Evolutionary conservation across 2,888 invertebrate genomes (phyloP).

Genomic region (Polydesmus complanatus): DNA sequence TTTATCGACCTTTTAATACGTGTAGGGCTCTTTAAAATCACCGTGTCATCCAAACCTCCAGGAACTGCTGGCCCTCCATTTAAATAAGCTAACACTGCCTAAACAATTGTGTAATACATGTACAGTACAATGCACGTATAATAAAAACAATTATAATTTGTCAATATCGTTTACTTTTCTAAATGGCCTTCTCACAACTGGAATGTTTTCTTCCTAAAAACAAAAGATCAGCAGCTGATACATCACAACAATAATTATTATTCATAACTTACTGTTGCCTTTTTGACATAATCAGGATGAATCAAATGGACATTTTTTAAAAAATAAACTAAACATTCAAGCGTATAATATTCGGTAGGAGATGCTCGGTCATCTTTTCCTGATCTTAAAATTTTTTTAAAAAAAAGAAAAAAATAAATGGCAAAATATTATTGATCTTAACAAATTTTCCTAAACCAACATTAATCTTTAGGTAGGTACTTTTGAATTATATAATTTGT

Average conservation of each 20-base stretch:
- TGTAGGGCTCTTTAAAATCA: constrained; percentile 87
- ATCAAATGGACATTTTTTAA: constrained; percentile 81
- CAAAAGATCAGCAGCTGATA: constrained; percentile 14
- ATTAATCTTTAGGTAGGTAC: too few species aligned
- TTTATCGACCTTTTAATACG: constrained; percentile 73
- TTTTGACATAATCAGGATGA: constrained; percentile 93
- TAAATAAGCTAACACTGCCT: constrained; percentile 77
- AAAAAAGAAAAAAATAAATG: too few species aligned
- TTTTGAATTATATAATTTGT: constrained; percentile 95
- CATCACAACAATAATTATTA: not conserved
- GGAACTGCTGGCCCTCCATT: constrained; percentile 89
- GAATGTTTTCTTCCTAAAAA: constrained; percentile 77
- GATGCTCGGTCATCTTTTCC: constrained; percentile 84
- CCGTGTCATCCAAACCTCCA: constrained; percentile 90
- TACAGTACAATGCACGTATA: too few species aligned
- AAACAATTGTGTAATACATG: too few species aligned
- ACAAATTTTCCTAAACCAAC: too few species aligned
- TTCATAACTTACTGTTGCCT: constrained; percentile 90
- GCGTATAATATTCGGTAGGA: constrained; percentile 88
- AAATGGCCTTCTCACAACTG: constrained; percentile 89
- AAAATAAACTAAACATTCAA: constrained; percentile 89
- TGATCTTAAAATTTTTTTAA: constrained; percentile 45
- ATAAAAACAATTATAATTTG: not conserved
- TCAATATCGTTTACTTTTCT: constrained; percentile 44
- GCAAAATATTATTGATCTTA: too few species aligned